Base-by-base conservation (phyloP, 2,797 vertebrate genomes). In the Malacoctenus gilli region DNA sequence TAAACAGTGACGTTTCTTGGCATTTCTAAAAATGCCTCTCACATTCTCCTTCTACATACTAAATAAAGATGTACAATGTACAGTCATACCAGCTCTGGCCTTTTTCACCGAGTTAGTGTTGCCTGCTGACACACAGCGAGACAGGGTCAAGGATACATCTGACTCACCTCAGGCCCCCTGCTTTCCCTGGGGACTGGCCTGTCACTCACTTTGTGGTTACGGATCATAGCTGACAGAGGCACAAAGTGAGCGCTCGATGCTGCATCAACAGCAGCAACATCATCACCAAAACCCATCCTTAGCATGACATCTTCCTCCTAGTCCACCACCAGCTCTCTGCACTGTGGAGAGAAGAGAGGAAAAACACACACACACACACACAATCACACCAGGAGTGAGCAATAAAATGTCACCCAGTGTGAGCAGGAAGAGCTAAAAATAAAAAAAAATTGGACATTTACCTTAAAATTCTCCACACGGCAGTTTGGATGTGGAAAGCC, bases 171-270 rank as follows among this genome's bases (percentile, higher is more conserved):
- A 84, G 79, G 79, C 84, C 85, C 80, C 82, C 77, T 85, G 70
- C 56, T 72, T 79, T 79, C 85, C 81, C 82, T 31, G 59, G 77
- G 81, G 87, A 85, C 79, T 36, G 52, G 77, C 79, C 87, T 87
- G 89, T 85, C 90, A 91, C 82, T 91, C 87, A 90, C 72, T 82
- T 80, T 69, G 68, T 76, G 84, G 84, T 87, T 89, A 85, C 71
- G 84, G 86, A 89, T 89, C 87, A 86, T 85, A 84, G 81, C 82
- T 87, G 82, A 89, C 85, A 89, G 80, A 87, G 85, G 86, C 85
- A 87, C 85, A 87, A 85, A 89, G 87, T 84, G 82, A 86, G 86
- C 80, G 83, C 83, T 87, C 79, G 72, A 81, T 70, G 64, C 83
- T 77, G 81, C 84, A 84, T 74, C 87, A 80, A 84, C 87, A 87